Base-by-base conservation (phyloP, 2,888 invertebrate genomes). In the Cartodere bifasciata region DNA sequence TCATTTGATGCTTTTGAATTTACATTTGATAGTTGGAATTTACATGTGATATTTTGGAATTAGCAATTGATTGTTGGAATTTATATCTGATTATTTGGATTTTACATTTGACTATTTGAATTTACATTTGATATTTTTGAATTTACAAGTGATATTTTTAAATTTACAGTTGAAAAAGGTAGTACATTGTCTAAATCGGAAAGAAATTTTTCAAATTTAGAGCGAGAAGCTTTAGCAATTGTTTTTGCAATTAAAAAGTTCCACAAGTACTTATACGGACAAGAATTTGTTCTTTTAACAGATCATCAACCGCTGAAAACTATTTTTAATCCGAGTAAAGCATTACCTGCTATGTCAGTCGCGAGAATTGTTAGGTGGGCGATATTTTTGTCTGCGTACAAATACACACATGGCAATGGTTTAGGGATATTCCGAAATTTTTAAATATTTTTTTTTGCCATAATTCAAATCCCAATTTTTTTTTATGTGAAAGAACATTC, bases 321-420 rank as follows among this genome's bases (percentile, higher is more conserved):
- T 25, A 41, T 43, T 16, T 41, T 43, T 37, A 37, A 37, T 11
- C 34, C 29, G 31, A 43, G 38, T 31, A 39, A 41, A 28, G 30
- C 34, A 22, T 37, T 41, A 22, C 43, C 39, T 5, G 7, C 24
- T 28, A 23, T 31, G 11, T 35, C 42, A 3, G 35, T 37, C 9
- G 16, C 37, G 12, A 16, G 40, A 26, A 39, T 40, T 10, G 27
- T 29, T 3, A 13, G 40, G 9, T 40, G 42, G 40, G 32, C 38
- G 16, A 29, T 41, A 17, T 29, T 27, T 16, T 30, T 40, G 25
- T 29, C 36, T 4, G 36, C 24, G 9, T 41, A 38, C 32, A 11
- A 41, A n/a, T 39, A 40, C 31, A 28, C 32, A 13, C 39, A 37
- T 22, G 6, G 26, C 26, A 39, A 41, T 28, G 23, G 25, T 29